These are phyloP conservation scores for Stegodyphus dumicola DNA, from an alignment of 1,140 invertebrate species.

Conservation along the genomic window DNA sequence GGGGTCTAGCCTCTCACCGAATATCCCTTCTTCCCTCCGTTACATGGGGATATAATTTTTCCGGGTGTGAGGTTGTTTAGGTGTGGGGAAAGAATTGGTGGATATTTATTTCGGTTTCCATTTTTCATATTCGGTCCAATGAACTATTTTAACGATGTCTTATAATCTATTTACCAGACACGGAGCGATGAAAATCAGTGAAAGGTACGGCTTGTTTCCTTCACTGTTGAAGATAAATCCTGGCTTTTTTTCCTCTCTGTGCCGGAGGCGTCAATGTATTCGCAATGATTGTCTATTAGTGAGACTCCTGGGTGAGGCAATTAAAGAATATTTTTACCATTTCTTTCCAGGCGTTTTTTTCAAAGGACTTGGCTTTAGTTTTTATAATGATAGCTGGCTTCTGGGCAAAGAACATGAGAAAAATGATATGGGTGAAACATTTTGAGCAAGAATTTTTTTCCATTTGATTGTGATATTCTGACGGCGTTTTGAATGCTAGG, in stretches of 20 bases:
- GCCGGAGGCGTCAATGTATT: conserved; percentile 46
- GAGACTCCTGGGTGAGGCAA: background rate
- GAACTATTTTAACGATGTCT: conserved; percentile 57
- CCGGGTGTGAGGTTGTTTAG: conserved; percentile 39
- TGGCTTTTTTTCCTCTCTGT: background rate
- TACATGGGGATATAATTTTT: conserved; percentile 51
- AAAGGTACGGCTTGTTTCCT: conserved; percentile 3
- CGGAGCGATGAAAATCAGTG: background rate
- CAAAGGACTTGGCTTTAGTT: too few species aligned
- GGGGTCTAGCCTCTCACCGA: background rate
- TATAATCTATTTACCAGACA: conserved; percentile 33
- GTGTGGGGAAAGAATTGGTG: conserved; percentile 35
- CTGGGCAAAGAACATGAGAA: too few species aligned
- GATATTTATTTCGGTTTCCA: conserved; percentile 53
- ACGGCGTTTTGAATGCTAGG: too few species aligned
- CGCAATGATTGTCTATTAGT: conserved; percentile 36
- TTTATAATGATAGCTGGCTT: too few species aligned
- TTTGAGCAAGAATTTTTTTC: too few species aligned
- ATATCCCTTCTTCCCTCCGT: background rate
- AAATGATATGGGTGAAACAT: too few species aligned
- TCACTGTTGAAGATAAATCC: background rate
- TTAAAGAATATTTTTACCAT: background rate
- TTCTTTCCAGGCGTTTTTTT: too few species aligned
- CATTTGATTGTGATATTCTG: too few species aligned
- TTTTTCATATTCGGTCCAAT: conserved; percentile 49